Conservation (phyloP, 2,888 invertebrate species). For the Sinohyriopsis cumingii region DNA sequence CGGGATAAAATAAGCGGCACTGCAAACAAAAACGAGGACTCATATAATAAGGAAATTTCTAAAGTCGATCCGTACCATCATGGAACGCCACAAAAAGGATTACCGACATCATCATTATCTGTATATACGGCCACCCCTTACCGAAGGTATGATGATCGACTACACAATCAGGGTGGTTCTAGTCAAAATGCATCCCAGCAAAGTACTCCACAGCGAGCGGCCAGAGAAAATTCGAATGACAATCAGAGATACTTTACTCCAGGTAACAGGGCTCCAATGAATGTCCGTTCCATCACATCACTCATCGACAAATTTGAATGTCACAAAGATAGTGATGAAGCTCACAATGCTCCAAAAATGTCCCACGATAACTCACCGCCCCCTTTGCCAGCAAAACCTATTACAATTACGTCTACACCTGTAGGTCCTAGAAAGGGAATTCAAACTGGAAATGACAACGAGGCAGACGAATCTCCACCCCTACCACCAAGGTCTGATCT, state of each 20-base stretch:
- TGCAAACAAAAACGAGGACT: conserved; percentile 1
- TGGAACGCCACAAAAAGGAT: neutral
- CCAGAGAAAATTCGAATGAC: neutral
- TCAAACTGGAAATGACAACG: conserved; percentile 12
- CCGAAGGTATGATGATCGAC: too few relatives aligned
- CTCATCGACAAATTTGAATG: conserved; percentile 57
- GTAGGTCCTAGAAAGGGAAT: conserved; percentile 37
- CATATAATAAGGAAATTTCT: conserved; percentile 6
- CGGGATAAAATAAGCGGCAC: neutral
- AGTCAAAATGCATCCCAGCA: conserved; percentile 5
- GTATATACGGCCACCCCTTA: too few relatives aligned
- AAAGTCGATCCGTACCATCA: conserved; percentile 5
- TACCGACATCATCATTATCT: too few relatives aligned
- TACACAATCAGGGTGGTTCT: neutral
- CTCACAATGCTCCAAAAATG: neutral
- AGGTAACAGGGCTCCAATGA: conserved; percentile 30
- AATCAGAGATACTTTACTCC: conserved; percentile 24
- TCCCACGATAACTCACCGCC: conserved; percentile 5
- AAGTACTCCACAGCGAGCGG: conserved; percentile 1
- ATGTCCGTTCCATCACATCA: conserved; percentile 45
- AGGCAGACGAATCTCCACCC: conserved; percentile 31
- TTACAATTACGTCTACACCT: conserved; percentile 57
- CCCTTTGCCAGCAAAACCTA: conserved; percentile 32
- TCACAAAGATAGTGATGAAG: conserved; percentile 25
- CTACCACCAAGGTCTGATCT: conserved; percentile 37